Evolutionary conservation across 2,888 invertebrate species (phyloP).

Genomic region (Corythucha ciliata): DNA sequence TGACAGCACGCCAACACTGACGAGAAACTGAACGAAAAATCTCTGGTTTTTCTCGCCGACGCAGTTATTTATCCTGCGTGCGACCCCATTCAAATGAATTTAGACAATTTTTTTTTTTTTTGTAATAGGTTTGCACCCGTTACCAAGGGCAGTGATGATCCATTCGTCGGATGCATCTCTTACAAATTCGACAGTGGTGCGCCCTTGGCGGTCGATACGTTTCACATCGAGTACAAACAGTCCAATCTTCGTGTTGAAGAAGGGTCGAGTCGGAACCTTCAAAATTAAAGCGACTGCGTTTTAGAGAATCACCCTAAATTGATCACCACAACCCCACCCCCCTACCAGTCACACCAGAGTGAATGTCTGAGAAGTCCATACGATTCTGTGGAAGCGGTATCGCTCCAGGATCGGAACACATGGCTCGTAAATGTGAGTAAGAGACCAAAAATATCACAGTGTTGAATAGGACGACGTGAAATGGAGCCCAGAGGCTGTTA

Average conservation of each 20-base stretch:
- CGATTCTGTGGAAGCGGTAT: constrained; percentile 65
- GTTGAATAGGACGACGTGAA: constrained; percentile 72
- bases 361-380: constrained; percentile 71
- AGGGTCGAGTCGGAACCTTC: constrained; percentile 31
- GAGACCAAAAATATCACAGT: constrained; percentile 62
- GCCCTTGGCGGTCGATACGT: constrained; percentile 73
- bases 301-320: too few species aligned
- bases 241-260: constrained; percentile 53
- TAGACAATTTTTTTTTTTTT: not conserved
- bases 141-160: constrained; percentile 80
- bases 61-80: constrained; percentile 82
- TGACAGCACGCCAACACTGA: constrained; percentile 62
- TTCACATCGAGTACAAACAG: constrained; percentile 70
- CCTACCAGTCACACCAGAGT: too few species aligned
- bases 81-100: not conserved
- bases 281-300: constrained; percentile 1
- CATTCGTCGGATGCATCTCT: constrained; percentile 69
- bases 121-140: constrained; percentile 6
- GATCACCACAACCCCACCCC: too few species aligned
- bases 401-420: constrained; percentile 80
- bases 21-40: constrained; percentile 78
- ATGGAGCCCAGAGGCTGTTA: constrained; percentile 69
- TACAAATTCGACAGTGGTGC: constrained; percentile 80
- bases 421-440: constrained; percentile 72
- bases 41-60: constrained; percentile 88